A percentile compares a stretch with the other conserved stretches of the same genome.
phyloP scores from a whole-genome alignment of 2,888 invertebrate genomes.

The Lissonota sp. region DNA sequence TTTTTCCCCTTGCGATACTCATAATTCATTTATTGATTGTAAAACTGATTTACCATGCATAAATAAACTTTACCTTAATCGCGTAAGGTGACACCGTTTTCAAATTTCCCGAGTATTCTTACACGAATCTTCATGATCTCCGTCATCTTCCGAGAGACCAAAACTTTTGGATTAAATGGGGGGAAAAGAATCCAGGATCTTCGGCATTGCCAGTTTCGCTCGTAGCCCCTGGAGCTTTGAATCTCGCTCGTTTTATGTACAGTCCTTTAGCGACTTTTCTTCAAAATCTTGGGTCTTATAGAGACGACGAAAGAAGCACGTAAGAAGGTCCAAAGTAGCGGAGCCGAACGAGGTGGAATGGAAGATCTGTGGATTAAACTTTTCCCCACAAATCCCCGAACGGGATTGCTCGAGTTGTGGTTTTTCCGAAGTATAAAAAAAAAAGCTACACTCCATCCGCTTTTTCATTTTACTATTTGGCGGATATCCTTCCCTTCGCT shows the following conservation, averaged over 20 bases:
- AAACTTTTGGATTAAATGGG: too few species aligned
- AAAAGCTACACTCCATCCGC: background rate
- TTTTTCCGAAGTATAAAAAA: conserved; percentile 26
- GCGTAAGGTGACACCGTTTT: too few species aligned
- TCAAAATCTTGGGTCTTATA: conserved; percentile 39
- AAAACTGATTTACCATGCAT: too few species aligned
- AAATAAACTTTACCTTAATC: too few species aligned
- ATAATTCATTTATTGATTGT: too few species aligned
- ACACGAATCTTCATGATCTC: too few species aligned
- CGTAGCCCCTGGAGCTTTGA: conserved; percentile 32
- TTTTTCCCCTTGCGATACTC: too few species aligned
- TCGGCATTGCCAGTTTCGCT: background rate
- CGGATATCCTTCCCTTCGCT: conserved; percentile 14
- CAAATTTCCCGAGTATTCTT: too few species aligned
- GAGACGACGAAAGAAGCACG: conserved; percentile 19
- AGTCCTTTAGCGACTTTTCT: conserved; percentile 43
- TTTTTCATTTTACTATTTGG: conserved; percentile 1
- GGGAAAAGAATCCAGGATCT: background rate
- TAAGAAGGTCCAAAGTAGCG: conserved; percentile 27
- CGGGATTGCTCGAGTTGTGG: conserved; percentile 47
- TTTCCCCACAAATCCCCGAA: conserved; percentile 55
- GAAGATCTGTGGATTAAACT: conserved; percentile 45
- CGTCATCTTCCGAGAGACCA: too few species aligned
- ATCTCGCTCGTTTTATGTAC: conserved; percentile 39
- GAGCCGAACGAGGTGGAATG: background rate